Conservation (phyloP, 2,113 vertebrate species). For the Nanger granti region DNA sequence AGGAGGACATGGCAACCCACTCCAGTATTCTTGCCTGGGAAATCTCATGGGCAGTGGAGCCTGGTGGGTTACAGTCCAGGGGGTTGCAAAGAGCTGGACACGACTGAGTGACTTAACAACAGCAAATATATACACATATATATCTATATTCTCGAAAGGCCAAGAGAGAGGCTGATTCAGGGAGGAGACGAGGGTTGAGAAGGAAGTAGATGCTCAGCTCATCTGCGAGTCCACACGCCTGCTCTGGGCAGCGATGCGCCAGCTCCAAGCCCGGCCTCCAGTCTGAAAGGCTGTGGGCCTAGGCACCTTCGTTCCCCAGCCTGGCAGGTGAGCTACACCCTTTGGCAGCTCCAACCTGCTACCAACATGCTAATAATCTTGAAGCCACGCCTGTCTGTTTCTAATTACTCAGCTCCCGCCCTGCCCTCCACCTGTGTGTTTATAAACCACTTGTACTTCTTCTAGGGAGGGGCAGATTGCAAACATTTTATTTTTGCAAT, state of each 20-base stretch:
- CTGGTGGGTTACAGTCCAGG: neutral
- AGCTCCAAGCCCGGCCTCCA: too few species aligned
- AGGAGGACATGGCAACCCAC: neutral
- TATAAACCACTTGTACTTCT: neutral
- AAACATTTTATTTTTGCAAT: neutral
- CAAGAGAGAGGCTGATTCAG: neutral
- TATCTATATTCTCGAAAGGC: neutral
- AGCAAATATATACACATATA: neutral
- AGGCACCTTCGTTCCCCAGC: too few species aligned
- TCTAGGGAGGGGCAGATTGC: neutral
- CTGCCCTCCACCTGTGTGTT: neutral
- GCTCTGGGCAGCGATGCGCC: accelerated
- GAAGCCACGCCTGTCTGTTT: neutral
- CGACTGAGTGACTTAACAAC: neutral
- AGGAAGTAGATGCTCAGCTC: neutral
- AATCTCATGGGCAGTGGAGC: neutral
- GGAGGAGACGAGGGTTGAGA: neutral
- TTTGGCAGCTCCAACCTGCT: accelerated
- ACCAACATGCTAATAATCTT: accelerated
- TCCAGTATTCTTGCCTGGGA: neutral
- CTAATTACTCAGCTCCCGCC: neutral
- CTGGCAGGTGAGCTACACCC: too few species aligned
- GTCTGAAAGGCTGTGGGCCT: neutral
- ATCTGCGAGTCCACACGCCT: accelerated
- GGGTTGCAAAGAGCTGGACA: neutral